Evolutionary conservation across 2,888 invertebrate genomes (phyloP), one percentile per base, ranked within the genome.

Genomic region (Drosophila crucigera): DNA sequence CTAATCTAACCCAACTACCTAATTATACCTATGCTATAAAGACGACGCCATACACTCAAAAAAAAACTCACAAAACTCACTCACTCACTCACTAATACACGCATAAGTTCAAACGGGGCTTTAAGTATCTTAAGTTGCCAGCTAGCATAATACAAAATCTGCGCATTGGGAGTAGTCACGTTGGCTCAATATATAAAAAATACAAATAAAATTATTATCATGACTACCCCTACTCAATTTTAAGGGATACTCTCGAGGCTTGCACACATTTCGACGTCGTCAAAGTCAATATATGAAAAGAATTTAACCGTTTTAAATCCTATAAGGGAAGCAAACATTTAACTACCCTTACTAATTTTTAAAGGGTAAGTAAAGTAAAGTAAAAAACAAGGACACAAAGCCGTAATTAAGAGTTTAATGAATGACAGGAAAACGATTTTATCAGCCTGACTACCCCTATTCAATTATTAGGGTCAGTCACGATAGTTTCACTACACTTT

Each of bases 91-190:
- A 80, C 80, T 77, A 82, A 88, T 85, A 88, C 82, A 88, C 80
- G 85, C 85, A 83, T 88, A 80, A 85, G 85, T 85, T 85, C 88
- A 85, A 85, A 85, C 78, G 80, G 86, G 85, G 89, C 89, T 85
- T 85, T 89, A 85, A 89, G 64, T 89, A 85, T 85, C 67, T 85
- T 85, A 84, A 84, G 85, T 85, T 85, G 85, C 85, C 84, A 89
- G 89, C 86, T 89, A 85, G 85, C 80, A 84, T 84, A 85, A 86
- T 84, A 64, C 68, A 70, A 62, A 64, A 66, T 68, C 53, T 73
- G 58, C 56, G 53, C 66, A 68, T 56, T 41, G 39, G 73, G 78
- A 66, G 73, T 58, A 68, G 63, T 78, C 65, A 39, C 10, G 62
- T 43, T 53, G 35, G 14, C 14, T 22, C 14, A 54, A 54, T 22